phyloP scores from a whole-genome alignment of 2,797 vertebrate genomes.

The Pachyuromys duprasi region DNA sequence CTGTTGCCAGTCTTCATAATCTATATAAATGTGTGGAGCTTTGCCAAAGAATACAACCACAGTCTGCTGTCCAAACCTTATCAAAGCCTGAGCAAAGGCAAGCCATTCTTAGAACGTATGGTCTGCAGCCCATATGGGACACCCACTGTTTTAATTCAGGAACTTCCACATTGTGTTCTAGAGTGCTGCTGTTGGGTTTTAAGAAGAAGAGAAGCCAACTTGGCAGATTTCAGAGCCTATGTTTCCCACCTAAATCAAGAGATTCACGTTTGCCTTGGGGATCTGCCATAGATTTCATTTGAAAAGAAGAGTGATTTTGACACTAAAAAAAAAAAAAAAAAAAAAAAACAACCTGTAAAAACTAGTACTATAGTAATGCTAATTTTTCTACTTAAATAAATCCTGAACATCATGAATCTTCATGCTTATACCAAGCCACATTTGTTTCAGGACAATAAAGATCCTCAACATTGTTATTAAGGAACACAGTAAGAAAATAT shows the following conservation, averaged over 20 bases:
- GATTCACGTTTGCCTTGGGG: background rate
- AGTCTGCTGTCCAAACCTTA: conserved; percentile 35
- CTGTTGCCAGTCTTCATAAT: conserved; percentile 55
- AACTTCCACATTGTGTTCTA: conserved; percentile 17
- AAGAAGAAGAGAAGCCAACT: background rate
- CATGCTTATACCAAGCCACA: background rate
- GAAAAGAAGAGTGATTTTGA: conserved; percentile 11
- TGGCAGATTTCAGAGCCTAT: background rate
- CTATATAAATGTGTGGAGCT: background rate
- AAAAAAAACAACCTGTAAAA: background rate
- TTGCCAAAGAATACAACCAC: conserved; percentile 54
- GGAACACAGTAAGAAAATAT: background rate
- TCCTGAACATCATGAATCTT: conserved; percentile 7
- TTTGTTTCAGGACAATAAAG: background rate
- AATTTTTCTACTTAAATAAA: conserved; percentile 5
- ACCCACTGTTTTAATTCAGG: conserved; percentile 3
- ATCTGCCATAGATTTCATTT: conserved; percentile 37
- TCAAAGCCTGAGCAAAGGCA: conserved; percentile 43
- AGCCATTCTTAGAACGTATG: background rate
- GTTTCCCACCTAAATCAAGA: background rate
- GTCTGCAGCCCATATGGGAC: background rate
- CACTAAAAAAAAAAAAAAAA: background rate
- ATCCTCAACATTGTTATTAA: conserved; percentile 17
- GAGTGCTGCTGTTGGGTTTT: background rate
- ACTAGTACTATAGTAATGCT: background rate